Conservation (phyloP, 2,797 vertebrate species). For the Microtus californicus region DNA sequence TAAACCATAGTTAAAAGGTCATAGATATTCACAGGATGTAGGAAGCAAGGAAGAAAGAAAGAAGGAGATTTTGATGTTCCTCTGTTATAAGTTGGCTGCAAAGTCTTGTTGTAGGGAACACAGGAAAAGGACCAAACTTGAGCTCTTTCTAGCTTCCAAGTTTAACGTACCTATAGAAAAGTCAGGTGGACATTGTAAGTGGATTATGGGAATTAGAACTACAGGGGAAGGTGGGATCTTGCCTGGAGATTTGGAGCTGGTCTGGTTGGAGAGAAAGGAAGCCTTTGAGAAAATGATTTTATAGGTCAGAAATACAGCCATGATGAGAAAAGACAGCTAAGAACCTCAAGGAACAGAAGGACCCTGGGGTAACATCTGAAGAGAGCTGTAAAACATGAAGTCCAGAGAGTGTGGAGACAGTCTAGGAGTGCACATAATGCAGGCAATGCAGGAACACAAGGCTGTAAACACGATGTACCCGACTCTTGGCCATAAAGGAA, state of each 20-base stretch:
- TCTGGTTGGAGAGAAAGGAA: background rate
- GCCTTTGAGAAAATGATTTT: background rate
- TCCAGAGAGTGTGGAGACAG: background rate
- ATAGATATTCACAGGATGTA: background rate
- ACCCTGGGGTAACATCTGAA: background rate
- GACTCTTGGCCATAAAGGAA: background rate
- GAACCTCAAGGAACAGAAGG: background rate
- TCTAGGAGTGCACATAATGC: accelerated
- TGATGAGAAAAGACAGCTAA: background rate
- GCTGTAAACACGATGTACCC: background rate
- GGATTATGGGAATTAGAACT: background rate
- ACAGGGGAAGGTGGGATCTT: background rate
- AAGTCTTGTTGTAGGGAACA: background rate
- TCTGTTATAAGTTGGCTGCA: background rate
- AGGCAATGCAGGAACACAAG: no score
- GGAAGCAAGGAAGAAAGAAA: background rate
- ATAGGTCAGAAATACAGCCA: background rate
- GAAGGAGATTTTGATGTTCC: background rate
- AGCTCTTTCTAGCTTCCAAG: background rate
- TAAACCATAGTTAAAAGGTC: background rate
- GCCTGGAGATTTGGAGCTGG: background rate
- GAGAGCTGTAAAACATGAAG: background rate
- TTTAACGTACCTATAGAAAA: background rate
- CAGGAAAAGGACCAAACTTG: background rate
- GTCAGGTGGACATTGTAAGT: background rate